Conservation (phyloP, 1,140 invertebrate species). For the Teleogryllus occipitalis region DNA sequence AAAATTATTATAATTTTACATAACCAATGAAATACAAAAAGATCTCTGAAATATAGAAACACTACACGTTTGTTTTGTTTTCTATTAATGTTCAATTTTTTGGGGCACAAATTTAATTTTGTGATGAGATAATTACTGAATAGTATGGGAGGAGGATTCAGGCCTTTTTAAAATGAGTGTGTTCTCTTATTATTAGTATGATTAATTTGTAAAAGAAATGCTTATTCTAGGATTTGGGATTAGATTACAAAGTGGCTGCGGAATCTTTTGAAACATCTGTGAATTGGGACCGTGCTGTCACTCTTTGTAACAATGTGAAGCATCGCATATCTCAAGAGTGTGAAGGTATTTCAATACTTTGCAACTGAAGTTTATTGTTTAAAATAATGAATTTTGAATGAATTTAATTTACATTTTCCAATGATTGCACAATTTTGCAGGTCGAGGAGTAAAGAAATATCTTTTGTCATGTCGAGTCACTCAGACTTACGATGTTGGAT, state of each 20-base stretch:
- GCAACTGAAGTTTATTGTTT: background rate
- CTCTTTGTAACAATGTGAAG: constrained; percentile 85
- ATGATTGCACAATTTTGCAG: constrained; percentile 33
- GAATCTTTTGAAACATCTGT: constrained; percentile 99
- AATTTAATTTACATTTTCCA: background rate
- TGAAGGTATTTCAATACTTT: constrained; percentile 33
- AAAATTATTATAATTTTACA: background rate
- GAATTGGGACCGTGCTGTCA: constrained; percentile 84
- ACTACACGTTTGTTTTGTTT: constrained; percentile 17
- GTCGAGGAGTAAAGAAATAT: constrained; percentile 48
- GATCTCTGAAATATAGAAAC: too few relatives aligned
- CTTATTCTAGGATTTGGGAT: constrained; percentile 69
- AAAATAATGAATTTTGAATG: background rate
- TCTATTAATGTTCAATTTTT: constrained; percentile 24
- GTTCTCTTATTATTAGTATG: background rate
- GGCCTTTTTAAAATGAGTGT: too few relatives aligned
- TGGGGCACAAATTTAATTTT: background rate
- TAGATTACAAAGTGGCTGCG: constrained; percentile 81
- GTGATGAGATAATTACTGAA: too few relatives aligned
- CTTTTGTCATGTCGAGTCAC: constrained; percentile 80
- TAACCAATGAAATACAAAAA: background rate
- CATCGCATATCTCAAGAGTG: constrained; percentile 69
- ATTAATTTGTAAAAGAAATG: constrained; percentile 4
- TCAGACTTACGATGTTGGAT: constrained; percentile 94
- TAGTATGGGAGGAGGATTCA: too few relatives aligned